Percentiles rank a stretch among this genome's conserved stretches.
Evolutionary conservation across 2,113 vertebrate genomes (phyloP).

Genomic region (Albula glossodonta): DNA sequence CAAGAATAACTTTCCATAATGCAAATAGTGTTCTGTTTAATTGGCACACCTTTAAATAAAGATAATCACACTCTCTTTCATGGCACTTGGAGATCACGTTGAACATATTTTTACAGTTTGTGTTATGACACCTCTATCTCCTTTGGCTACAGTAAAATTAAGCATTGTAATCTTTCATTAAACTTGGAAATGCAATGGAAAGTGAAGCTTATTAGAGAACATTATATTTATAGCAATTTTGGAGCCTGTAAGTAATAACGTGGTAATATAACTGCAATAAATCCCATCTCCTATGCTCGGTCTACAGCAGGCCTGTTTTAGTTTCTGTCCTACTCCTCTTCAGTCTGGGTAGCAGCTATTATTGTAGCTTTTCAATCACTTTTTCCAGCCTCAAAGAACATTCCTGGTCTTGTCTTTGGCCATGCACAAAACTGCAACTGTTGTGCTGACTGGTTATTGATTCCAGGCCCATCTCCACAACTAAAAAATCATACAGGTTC

Average conservation of each 20-base stretch:
- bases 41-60: constrained; percentile 8
- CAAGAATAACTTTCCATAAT: constrained; percentile 1
- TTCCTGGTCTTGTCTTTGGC: background rate
- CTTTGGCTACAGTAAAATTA: background rate
- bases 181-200: background rate
- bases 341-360: no score
- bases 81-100: background rate
- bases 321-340: no score
- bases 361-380: no score
- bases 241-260: background rate
- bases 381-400: background rate
- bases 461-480: background rate
- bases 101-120: constrained; percentile 12
- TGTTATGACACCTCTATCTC: background rate
- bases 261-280: background rate
- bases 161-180: background rate
- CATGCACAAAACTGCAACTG: background rate
- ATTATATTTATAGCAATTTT: background rate
- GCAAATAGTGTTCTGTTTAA: background rate
- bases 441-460: background rate
- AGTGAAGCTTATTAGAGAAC: background rate
- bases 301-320: background rate
- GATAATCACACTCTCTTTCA: background rate
- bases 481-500: background rate
- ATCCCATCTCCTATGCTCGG: background rate